Evolutionary conservation across 2,888 invertebrate species (phyloP).

Genomic region (Cremastinae sp.): DNA sequence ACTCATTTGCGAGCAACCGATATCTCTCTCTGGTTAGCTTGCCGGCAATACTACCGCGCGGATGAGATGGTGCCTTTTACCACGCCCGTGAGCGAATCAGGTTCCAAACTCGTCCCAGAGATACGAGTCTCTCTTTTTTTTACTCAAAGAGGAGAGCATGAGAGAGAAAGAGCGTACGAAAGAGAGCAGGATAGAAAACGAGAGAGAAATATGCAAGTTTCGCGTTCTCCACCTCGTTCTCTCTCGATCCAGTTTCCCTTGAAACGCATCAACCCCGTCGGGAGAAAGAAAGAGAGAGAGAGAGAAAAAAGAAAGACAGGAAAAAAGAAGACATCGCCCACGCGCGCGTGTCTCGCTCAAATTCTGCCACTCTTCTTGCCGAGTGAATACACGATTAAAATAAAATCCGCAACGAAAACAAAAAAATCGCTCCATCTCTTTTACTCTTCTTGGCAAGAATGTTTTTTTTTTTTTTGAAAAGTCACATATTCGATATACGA

Average conservation of each 20-base stretch:
- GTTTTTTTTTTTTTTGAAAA: too few relatives aligned
- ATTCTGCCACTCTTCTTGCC: conserved; percentile 35
- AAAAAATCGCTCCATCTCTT: neutral
- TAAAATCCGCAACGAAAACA: neutral
- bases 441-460: too few relatives aligned
- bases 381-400: conserved; percentile 16
- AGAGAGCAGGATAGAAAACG: conserved; percentile 1
- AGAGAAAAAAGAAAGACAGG: too few relatives aligned
- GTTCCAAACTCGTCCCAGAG: conserved; percentile 57
- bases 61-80: conserved; percentile 44
- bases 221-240: conserved; percentile 45
- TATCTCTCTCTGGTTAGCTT: conserved; percentile 17
- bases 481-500: too few relatives aligned
- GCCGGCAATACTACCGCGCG: conserved; percentile 9
- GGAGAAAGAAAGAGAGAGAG: conserved; percentile 38
- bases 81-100: conserved; percentile 61
- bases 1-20: conserved; percentile 63
- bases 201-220: conserved; percentile 36
- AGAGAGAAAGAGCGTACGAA: conserved; percentile 17
- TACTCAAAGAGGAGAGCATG: too few relatives aligned
- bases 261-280: conserved; percentile 67
- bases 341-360: conserved; percentile 56
- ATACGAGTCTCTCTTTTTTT: conserved; percentile 7
- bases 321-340: conserved; percentile 61
- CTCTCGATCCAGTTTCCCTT: conserved; percentile 70